phyloP scores from a whole-genome alignment of 2,797 vertebrate genomes.

The Sebastes hubbsi region DNA sequence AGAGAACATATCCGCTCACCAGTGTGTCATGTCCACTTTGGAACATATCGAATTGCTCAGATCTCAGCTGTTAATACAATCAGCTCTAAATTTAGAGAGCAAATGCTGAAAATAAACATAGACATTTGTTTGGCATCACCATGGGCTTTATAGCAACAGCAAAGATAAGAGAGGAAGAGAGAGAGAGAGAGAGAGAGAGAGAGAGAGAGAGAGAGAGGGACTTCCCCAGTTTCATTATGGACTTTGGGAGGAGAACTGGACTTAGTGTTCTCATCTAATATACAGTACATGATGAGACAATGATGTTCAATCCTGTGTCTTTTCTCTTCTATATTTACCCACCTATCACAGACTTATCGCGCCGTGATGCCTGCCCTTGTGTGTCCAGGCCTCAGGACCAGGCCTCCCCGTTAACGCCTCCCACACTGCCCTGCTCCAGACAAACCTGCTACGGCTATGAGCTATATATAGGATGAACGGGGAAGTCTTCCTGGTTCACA shows the following conservation, averaged over 20 bases:
- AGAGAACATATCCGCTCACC: conserved; percentile 33
- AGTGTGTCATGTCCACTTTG: conserved; percentile 55
- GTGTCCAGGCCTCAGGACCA: conserved; percentile 54
- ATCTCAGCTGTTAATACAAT: conserved; percentile 70
- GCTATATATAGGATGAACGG: conserved; percentile 63
- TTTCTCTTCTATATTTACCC: conserved; percentile 72
- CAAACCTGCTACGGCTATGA: conserved; percentile 29
- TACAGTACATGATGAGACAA: conserved; percentile 45
- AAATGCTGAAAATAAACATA: conserved; percentile 67
- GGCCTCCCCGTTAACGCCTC: conserved; percentile 33
- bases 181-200: not conserved
- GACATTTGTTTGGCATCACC: conserved; percentile 61
- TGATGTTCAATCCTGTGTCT: conserved; percentile 51
- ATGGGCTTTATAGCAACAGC: conserved; percentile 59
- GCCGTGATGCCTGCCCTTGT: conserved; percentile 60
- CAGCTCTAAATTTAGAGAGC: conserved; percentile 69
- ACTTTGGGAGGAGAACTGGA: conserved; percentile 9
- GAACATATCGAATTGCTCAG: conserved; percentile 55
- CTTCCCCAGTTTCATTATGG: conserved; percentile 65
- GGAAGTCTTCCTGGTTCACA: conserved; percentile 62
- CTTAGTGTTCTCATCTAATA: conserved; percentile 35
- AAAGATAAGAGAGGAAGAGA: conserved; percentile 23
- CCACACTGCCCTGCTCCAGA: conserved; percentile 16
- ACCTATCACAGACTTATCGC: conserved; percentile 48
- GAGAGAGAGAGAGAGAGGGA: conserved; percentile 46